Evolutionary conservation across 2,797 vertebrate species (phyloP).

Genomic region (Gallinago solitaria): DNA sequence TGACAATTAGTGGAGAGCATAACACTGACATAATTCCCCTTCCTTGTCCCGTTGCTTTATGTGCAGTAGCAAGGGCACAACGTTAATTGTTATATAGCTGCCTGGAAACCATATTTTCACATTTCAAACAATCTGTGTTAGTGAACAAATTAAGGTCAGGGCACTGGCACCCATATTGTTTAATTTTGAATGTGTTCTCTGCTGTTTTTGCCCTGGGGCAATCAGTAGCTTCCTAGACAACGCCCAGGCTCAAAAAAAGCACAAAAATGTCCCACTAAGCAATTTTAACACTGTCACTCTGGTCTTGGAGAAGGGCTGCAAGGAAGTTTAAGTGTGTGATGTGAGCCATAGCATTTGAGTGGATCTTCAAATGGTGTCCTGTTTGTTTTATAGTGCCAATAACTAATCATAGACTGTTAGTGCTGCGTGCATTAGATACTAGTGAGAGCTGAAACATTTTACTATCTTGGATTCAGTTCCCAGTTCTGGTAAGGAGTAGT

Average conservation of each 20-base stretch:
- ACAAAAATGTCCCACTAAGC: background rate
- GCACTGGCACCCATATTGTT: background rate
- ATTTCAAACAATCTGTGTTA: background rate
- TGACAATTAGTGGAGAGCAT: background rate
- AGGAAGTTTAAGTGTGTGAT: background rate
- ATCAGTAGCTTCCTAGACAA: background rate
- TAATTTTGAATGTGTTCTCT: background rate
- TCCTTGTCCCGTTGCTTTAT: background rate
- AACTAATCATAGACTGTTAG: background rate
- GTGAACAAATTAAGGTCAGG: background rate
- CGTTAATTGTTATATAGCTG: fast-evolving
- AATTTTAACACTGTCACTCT: background rate
- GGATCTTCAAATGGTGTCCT: background rate
- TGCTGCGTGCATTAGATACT: background rate
- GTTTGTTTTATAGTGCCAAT: background rate
- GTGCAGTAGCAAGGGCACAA: background rate
- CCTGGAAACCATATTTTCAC: background rate
- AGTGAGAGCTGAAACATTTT: background rate
- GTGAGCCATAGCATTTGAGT: background rate
- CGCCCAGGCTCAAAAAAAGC: background rate
- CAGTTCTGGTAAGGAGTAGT: background rate
- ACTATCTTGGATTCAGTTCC: background rate
- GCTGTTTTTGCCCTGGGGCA: background rate
- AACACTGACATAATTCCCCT: background rate
- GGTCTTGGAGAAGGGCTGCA: background rate